Evolutionary conservation across 2,888 invertebrate genomes (phyloP).

Genomic region (Andrena marginata): DNA sequence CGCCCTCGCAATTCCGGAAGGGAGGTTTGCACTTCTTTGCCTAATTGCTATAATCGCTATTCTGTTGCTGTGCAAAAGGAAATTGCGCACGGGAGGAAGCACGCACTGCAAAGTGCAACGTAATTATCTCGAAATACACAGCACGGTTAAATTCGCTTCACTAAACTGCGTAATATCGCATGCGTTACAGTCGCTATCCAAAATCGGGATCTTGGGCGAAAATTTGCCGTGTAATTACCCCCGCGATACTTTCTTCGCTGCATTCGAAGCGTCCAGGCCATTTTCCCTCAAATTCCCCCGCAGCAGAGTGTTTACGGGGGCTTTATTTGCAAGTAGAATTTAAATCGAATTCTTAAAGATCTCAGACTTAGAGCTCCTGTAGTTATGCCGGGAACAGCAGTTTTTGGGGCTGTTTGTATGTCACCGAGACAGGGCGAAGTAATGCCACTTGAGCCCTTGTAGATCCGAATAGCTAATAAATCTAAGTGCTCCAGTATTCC

Average conservation of each 20-base stretch:
- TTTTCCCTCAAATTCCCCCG: background rate
- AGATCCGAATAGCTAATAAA: constrained; percentile 1
- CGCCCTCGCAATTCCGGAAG: constrained; percentile 28
- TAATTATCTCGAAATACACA: constrained; percentile 54
- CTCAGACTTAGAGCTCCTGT: too few relatives aligned
- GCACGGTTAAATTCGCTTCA: constrained; percentile 38
- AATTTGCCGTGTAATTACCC: constrained; percentile 27
- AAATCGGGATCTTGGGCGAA: constrained; percentile 32
- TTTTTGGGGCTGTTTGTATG: too few relatives aligned
- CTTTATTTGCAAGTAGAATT: too few relatives aligned
- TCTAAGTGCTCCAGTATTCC: constrained; percentile 1
- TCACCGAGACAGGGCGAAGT: too few relatives aligned
- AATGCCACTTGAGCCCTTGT: background rate
- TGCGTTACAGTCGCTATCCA: constrained; percentile 5
- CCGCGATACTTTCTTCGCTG: constrained; percentile 10
- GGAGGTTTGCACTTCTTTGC: constrained; percentile 53
- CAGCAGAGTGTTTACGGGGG: too few relatives aligned
- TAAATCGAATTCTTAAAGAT: too few relatives aligned
- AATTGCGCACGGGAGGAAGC: constrained; percentile 43
- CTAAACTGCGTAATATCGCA: constrained; percentile 30
- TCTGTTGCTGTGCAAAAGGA: constrained; percentile 16
- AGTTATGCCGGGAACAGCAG: too few relatives aligned
- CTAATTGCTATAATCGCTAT: constrained; percentile 57
- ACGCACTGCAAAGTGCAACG: constrained; percentile 54
- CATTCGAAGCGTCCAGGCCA: background rate